These are phyloP conservation scores for Brachymystax lenok DNA, from an alignment of 2,797 vertebrate genomes.

Conservation along the genomic window DNA sequence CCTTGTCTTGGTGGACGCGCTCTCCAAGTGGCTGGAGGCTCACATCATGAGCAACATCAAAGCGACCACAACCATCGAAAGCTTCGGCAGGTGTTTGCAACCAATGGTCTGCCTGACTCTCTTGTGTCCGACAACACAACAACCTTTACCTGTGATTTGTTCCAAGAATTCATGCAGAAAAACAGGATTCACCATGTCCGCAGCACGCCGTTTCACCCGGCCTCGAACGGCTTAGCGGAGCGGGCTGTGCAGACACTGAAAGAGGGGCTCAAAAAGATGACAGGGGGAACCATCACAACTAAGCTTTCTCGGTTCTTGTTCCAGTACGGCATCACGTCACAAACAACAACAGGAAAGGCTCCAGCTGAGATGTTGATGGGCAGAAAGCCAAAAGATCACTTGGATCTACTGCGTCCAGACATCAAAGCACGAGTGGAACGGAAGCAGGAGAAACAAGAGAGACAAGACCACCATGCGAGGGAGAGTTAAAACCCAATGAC, in stretches of 20 bases:
- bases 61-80: too few species aligned
- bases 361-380: constrained; percentile 5
- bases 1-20: not conserved
- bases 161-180: too few species aligned
- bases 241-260: not conserved
- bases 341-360: not conserved
- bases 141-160: not conserved
- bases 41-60: too few species aligned
- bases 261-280: not conserved
- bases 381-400: constrained; percentile 5
- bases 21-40: not conserved
- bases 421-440: constrained; percentile 24
- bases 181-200: too few species aligned
- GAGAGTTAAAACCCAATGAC: constrained; percentile 4
- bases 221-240: too few species aligned
- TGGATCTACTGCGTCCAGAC: constrained; percentile 24
- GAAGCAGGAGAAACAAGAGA: constrained; percentile 23
- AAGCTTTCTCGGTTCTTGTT: not conserved
- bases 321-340: not conserved
- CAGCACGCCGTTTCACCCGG: too few species aligned
- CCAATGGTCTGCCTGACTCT: too few species aligned
- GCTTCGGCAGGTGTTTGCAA: too few species aligned
- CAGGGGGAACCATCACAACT: too few species aligned
- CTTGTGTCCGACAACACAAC: constrained; percentile 6
- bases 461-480: not conserved